These are phyloP conservation scores for Parnassius mnemosyne DNA, from an alignment of 2,888 invertebrate genomes.

Conservation along the genomic window DNA sequence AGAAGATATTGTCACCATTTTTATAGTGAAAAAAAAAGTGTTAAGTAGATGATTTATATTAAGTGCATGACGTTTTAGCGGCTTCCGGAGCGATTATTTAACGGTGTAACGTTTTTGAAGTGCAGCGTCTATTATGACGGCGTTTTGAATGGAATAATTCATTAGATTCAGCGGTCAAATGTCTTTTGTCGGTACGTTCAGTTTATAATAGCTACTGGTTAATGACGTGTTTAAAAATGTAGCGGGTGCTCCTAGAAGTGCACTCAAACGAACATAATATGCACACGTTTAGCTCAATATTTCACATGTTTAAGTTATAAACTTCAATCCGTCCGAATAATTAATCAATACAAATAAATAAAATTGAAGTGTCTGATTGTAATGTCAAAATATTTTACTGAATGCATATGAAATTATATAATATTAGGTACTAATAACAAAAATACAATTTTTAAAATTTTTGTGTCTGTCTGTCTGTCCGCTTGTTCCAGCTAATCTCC, in stretches of 20 bases:
- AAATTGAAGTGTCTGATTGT: no score
- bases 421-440: no score
- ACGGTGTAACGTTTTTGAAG: constrained; percentile 44
- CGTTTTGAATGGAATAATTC: constrained; percentile 57
- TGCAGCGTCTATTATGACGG: constrained; percentile 49
- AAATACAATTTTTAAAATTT: no score
- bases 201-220: constrained; percentile 18
- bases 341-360: no score
- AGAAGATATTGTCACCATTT: constrained; percentile 69
- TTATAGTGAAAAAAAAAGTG: constrained; percentile 61
- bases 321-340: no score
- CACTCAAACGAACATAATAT: not conserved
- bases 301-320: no score
- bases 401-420: no score
- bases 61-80: constrained; percentile 64
- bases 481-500: no score
- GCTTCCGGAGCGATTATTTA: constrained; percentile 74
- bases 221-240: constrained; percentile 12
- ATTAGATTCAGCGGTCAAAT: constrained; percentile 39
- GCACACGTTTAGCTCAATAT: no score
- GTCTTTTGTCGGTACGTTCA: constrained; percentile 45
- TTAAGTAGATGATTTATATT: constrained; percentile 80
- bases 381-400: no score
- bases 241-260: not conserved
- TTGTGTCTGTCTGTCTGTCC: no score